Conservation (phyloP, 37 sponge, comb jelly and placozoan genomes). For the Hormiphora californensis region DNA sequence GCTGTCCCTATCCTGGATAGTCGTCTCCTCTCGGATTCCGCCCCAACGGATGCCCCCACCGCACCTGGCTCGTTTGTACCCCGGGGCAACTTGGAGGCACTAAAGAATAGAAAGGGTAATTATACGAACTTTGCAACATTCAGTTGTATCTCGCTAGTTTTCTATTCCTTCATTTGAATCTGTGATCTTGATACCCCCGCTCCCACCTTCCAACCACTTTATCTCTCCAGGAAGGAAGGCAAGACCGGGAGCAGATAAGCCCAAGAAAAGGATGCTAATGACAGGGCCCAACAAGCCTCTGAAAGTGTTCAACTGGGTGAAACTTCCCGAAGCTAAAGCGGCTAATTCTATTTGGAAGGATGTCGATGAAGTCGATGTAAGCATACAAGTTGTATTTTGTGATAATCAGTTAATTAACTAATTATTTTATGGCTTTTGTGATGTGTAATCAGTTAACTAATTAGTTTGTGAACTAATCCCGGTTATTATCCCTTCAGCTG, state of each 20-base stretch:
- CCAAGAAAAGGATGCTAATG: not conserved
- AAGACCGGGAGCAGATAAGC: not conserved
- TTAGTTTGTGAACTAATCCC: too few species aligned
- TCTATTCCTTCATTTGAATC: too few species aligned
- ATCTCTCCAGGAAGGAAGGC: slow-evolving; percentile 23
- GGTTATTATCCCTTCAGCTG: not conserved
- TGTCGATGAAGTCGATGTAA: slow-evolving; percentile 35
- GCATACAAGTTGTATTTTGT: too few species aligned
- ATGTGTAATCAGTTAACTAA: too few species aligned
- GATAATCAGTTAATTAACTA: too few species aligned
- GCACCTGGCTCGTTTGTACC: slow-evolving; percentile 36
- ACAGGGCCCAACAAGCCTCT: slow-evolving; percentile 18
- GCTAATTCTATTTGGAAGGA: slow-evolving; percentile 52
- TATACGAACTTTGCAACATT: too few species aligned
- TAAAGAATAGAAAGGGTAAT: slow-evolving; percentile 48
- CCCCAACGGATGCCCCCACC: not conserved
- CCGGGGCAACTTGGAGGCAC: not conserved
- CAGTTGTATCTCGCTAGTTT: too few species aligned
- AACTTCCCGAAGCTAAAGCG: slow-evolving; percentile 50
- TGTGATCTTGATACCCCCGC: too few species aligned
- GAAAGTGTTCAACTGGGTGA: slow-evolving; percentile 44
- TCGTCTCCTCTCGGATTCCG: not conserved
- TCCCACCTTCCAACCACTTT: too few species aligned
- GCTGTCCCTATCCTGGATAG: slow-evolving; percentile 4
- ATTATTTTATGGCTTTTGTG: not conserved